These are phyloP conservation scores for Gorsachius goisagi DNA, from an alignment of 2,113 vertebrate species.

Conservation along the genomic window DNA sequence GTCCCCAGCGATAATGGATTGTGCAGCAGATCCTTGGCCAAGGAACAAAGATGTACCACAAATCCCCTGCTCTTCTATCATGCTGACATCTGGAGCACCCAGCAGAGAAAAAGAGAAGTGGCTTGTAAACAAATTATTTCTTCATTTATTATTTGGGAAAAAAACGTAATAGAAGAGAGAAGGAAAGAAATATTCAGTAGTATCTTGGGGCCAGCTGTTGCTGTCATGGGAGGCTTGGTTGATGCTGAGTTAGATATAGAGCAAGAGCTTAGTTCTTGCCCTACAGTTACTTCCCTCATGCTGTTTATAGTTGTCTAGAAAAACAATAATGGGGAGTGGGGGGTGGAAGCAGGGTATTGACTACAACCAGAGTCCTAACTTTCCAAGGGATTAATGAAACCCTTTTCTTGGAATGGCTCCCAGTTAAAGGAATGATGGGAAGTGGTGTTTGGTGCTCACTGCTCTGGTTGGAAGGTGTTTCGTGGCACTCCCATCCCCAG, in stretches of 20 bases:
- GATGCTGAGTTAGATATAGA: not conserved
- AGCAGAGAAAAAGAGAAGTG: slow-evolving; percentile 5
- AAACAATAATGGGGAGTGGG: not conserved
- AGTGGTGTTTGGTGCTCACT: not conserved
- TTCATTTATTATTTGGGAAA: not conserved
- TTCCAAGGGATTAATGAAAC: not conserved
- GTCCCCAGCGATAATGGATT: accelerated
- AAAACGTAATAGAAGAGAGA: not conserved
- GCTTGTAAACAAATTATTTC: slow-evolving; percentile 29
- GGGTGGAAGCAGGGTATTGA: not conserved
- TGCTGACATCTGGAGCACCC: slow-evolving; percentile 1
- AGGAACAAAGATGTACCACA: not conserved
- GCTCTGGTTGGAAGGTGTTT: not conserved
- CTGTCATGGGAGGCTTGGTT: accelerated
- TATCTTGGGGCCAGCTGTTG: not conserved
- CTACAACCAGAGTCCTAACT: not conserved
- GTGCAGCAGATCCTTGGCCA: not conserved
- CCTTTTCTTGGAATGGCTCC: not conserved
- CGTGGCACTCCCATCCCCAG: accelerated
- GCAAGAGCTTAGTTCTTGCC: not conserved
- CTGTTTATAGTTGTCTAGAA: not conserved
- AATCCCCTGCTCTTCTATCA: not conserved
- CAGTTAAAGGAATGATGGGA: not conserved
- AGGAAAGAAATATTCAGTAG: not conserved
- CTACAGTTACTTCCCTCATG: not conserved